Percentiles rank a stretch among this genome's conserved stretches.
Evolutionary conservation across 2,888 invertebrate genomes (phyloP).

Genomic region (Epiblema foenella): DNA sequence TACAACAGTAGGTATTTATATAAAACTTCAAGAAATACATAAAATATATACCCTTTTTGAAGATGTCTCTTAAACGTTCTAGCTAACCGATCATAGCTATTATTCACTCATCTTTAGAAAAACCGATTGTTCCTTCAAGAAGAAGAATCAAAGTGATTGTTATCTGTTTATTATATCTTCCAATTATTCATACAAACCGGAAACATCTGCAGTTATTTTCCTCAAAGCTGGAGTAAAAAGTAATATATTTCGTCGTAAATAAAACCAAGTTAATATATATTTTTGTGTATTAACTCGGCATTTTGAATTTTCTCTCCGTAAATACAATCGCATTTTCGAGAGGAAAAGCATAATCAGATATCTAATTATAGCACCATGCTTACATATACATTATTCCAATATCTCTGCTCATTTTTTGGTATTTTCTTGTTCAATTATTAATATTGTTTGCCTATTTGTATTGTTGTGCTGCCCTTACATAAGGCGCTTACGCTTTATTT

Average conservation of each 20-base stretch:
- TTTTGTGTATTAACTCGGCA: not conserved
- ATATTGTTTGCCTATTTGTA: not conserved
- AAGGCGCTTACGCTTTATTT: constrained; percentile 66
- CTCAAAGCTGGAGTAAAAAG: not conserved
- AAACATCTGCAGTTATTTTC: not conserved
- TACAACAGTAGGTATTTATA: no score
- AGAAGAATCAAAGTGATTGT: not conserved
- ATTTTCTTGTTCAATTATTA: not conserved
- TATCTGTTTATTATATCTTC: not conserved
- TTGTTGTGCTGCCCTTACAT: constrained; percentile 6
- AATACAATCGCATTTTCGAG: not conserved
- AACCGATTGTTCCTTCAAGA: not conserved
- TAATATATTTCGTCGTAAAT: no score
- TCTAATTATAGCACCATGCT: not conserved
- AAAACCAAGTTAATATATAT: not conserved
- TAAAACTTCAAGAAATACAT: no score
- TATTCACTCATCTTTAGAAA: not conserved
- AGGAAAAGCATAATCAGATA: not conserved
- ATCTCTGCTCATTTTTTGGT: not conserved
- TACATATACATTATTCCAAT: not conserved
- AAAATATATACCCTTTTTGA: no score
- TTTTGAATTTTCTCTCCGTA: not conserved
- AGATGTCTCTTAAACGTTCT: not conserved
- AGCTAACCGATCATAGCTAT: not conserved
- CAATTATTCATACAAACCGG: not conserved